These are phyloP conservation scores for Drosophila yooni DNA, from an alignment of 2,888 invertebrate genomes.

Conservation along the genomic window DNA sequence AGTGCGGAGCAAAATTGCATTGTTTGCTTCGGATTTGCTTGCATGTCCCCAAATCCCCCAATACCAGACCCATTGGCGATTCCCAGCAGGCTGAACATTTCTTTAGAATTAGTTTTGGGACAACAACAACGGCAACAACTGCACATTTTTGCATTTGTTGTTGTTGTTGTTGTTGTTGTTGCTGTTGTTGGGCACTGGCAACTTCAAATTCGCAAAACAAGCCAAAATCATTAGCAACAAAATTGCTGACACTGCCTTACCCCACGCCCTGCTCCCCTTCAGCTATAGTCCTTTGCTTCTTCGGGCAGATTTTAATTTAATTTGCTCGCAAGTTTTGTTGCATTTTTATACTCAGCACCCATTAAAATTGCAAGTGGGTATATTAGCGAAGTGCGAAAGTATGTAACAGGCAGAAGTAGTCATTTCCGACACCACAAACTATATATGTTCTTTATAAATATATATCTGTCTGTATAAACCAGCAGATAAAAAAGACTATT, in stretches of 20 bases:
- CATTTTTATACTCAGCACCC: background rate
- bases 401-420: background rate
- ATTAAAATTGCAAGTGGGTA: background rate
- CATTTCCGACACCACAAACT: fast-evolving
- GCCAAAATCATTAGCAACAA: constrained; percentile 77
- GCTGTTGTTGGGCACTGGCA: constrained; percentile 33
- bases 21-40: constrained; percentile 56
- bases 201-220: constrained; percentile 69
- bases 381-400: background rate
- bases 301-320: constrained; percentile 69
- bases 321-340: constrained; percentile 49
- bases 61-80: constrained; percentile 22
- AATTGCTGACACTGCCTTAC: constrained; percentile 48
- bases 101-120: constrained; percentile 53
- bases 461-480: background rate
- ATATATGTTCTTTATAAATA: background rate
- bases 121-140: constrained; percentile 12
- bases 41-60: constrained; percentile 9
- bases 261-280: background rate
- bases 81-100: constrained; percentile 65
- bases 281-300: constrained; percentile 9
- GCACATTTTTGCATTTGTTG: constrained; percentile 9
- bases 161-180: constrained; percentile 21
- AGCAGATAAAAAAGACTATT: too few species aligned
- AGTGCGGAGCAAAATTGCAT: constrained; percentile 63